A percentile compares a stretch with the other conserved stretches of the same genome.
Conservation (phyloP, 2,888 invertebrate genomes). For the Dolichomitus sp. region DNA sequence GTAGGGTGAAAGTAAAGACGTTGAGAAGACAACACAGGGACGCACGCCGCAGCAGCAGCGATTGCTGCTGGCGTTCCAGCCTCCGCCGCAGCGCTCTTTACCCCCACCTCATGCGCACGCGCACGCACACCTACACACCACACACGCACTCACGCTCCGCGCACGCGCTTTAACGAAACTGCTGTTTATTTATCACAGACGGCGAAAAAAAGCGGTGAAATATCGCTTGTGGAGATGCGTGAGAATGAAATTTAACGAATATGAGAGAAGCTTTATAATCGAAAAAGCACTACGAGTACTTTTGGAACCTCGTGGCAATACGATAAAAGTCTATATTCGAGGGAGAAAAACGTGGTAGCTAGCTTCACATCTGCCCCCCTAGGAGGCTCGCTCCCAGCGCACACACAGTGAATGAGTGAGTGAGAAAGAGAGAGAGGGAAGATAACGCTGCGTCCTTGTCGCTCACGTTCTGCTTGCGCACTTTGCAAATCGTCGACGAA, state of each 20-base stretch:
- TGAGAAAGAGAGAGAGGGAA: conserved; percentile 14
- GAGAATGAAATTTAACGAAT: background rate
- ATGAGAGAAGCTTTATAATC: background rate
- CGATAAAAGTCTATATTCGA: background rate
- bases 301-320: background rate
- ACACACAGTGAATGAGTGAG: background rate
- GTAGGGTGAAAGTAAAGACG: conserved; percentile 78
- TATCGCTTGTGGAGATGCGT: background rate
- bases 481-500: background rate
- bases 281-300: background rate
- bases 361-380: conserved; percentile 51
- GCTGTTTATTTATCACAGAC: conserved; percentile 64
- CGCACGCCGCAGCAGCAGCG: conserved; percentile 66
- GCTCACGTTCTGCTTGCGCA: conserved; percentile 26
- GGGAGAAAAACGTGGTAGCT: conserved; percentile 43
- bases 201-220: conserved; percentile 6
- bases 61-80: conserved; percentile 44
- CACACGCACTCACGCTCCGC: conserved; percentile 37
- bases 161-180: conserved; percentile 54
- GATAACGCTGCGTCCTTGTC: background rate
- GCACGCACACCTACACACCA: conserved; percentile 19
- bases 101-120: conserved; percentile 65
- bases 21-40: conserved; percentile 78
- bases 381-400: conserved; percentile 25
- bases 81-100: conserved; percentile 70